Evolutionary conservation across 2,797 vertebrate species (phyloP).

Genomic region (Labroides dimidiatus): DNA sequence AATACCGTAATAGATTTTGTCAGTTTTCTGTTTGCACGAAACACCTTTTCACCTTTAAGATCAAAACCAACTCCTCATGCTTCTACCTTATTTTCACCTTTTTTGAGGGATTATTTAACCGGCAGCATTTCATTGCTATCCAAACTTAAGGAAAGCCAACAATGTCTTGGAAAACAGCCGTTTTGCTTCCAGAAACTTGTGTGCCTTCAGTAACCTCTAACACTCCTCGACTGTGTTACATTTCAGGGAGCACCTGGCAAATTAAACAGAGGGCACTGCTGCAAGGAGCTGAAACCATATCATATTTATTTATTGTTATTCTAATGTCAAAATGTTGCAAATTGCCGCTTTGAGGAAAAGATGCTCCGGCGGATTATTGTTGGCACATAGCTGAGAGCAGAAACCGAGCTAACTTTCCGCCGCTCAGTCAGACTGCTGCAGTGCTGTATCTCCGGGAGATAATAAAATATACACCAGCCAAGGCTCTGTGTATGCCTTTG

Average conservation of each 20-base stretch:
- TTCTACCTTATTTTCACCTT: neutral
- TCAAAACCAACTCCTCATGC: neutral
- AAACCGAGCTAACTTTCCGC: conserved; percentile 22
- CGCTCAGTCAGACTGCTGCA: conserved; percentile 44
- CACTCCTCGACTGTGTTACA: neutral
- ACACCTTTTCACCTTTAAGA: neutral
- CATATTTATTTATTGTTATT: conserved; percentile 35
- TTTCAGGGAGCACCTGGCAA: conserved; percentile 18
- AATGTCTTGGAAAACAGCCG: neutral
- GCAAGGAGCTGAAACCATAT: conserved; percentile 10
- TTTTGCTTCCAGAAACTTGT: neutral
- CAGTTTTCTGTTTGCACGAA: neutral
- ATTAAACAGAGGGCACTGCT: conserved; percentile 26
- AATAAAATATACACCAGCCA: conserved; percentile 56
- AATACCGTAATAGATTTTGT: neutral
- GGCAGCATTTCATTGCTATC: neutral
- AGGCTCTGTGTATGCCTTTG: conserved; percentile 53
- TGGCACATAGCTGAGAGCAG: conserved; percentile 41
- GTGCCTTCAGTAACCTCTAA: neutral
- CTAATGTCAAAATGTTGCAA: conserved; percentile 40
- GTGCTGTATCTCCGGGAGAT: conserved; percentile 51
- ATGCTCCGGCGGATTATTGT: conserved; percentile 26
- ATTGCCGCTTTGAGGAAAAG: conserved; percentile 20
- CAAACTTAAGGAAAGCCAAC: neutral
- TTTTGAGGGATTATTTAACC: conserved; percentile 7